A percentile compares a stretch with the other conserved stretches of the same genome.
Evolutionary conservation across 2,888 invertebrate species (phyloP).

Genomic region (Baccha elongata): DNA sequence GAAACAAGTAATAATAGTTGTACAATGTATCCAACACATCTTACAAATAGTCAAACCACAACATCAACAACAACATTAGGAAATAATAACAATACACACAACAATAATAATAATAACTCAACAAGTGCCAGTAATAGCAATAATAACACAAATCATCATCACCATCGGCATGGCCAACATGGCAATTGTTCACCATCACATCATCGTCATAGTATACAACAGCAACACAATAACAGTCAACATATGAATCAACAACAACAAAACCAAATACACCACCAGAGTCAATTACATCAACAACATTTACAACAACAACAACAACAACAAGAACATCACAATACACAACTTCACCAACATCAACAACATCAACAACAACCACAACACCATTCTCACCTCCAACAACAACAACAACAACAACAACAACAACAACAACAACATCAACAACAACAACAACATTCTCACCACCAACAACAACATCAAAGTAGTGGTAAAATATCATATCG

Average conservation of each 20-base stretch:
- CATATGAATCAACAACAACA: slow-evolving; percentile 74
- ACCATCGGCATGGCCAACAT: slow-evolving; percentile 75
- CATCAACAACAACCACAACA: slow-evolving; percentile 76
- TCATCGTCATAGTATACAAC: slow-evolving; percentile 75
- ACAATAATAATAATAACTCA: slow-evolving; percentile 76
- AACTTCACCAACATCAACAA: slow-evolving; percentile 76
- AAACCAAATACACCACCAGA: slow-evolving; percentile 77
- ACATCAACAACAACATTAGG: slow-evolving; percentile 79
- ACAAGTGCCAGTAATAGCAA: slow-evolving; percentile 77
- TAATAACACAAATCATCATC: slow-evolving; percentile 75
- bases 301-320: slow-evolving; percentile 77
- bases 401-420: slow-evolving; percentile 78
- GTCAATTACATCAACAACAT: slow-evolving; percentile 77
- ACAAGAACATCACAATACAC: slow-evolving; percentile 78
- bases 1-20: slow-evolving; percentile 88
- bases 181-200: slow-evolving; percentile 71
- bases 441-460: slow-evolving; percentile 78
- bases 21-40: slow-evolving; percentile 82
- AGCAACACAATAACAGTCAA: slow-evolving; percentile 75
- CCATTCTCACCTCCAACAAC: slow-evolving; percentile 78
- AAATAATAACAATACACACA: slow-evolving; percentile 79
- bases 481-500: slow-evolving; percentile 86
- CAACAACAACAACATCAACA: slow-evolving; percentile 75
- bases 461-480: slow-evolving; percentile 82
- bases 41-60: slow-evolving; percentile 76